Base-by-base conservation (phyloP, 2,888 invertebrate genomes). In the Troides aeacus region DNA sequence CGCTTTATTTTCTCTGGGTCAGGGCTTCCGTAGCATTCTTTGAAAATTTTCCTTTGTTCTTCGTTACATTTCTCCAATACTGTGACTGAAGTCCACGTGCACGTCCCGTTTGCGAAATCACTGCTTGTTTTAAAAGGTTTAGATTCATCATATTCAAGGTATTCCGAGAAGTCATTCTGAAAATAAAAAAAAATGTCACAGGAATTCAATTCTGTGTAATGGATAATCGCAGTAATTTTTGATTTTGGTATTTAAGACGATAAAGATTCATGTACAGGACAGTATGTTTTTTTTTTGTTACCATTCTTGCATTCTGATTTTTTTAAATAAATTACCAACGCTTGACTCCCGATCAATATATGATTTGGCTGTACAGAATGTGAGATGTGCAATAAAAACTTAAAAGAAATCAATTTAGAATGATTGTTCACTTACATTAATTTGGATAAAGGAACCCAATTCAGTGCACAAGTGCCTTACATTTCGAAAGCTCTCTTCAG, bases 101-200 rank as follows among this genome's bases (percentile, higher is more conserved):
- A 99, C 87, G 99, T 99, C 59, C 97, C 97, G 79, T 98, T 97
- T 82, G 95, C 94, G 75, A 99, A 98, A 81, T 99, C 98, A 0
- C 95, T 96, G 15, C 97, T 97, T 30, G 94, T 87, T 93, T 99
- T 99, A 0, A 99, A 99, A 1, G 96, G 97, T 0, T 96, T 86
- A 4, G 93, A 91, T 36, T 96, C 94, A 81, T 97, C 95, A 18
- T 24, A 30, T 0, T 98, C 97, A 84, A 95, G 99, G 79, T 96
- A 97, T 82, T 98, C 98, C 60, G 97, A 88, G 84, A 94, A 97
- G 84, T 97, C 97, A 84, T 97, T 97, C 93, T 95, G 86, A 21
- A 78, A 79, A 23, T 8, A 59, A 58, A 39, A 8, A 12, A 60
- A 8, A 21, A 21, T 7, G 7, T 10, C 0, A 8, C 7, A 39